phyloP scores from a whole-genome alignment of 2,113 vertebrate species.

The Tyto alba region DNA sequence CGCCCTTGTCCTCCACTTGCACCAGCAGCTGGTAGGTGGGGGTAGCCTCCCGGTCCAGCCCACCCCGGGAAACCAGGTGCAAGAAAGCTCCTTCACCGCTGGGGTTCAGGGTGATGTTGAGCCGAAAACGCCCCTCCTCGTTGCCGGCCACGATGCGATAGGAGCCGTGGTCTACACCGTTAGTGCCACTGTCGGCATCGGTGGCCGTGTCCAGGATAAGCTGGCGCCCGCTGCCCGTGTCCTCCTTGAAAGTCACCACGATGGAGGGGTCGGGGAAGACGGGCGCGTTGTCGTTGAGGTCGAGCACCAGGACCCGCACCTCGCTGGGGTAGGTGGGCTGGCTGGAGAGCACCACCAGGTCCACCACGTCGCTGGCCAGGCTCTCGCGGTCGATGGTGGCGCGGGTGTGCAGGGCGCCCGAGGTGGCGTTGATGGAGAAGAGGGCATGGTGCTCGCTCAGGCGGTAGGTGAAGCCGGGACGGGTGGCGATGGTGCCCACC shows the following conservation, averaged over 20 bases:
- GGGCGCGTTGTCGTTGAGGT: conserved; percentile 95
- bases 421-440: conserved; percentile 88
- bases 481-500: conserved; percentile 91
- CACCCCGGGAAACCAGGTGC: conserved; percentile 90
- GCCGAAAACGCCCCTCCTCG: conserved; percentile 86
- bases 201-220: conserved; percentile 96
- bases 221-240: conserved; percentile 92
- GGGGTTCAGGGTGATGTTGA: conserved; percentile 95
- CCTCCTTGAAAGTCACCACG: conserved; percentile 94
- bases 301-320: conserved; percentile 90
- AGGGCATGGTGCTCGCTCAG: conserved; percentile 94
- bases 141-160: conserved; percentile 92
- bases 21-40: conserved; percentile 89
- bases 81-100: conserved; percentile 97
- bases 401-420: conserved; percentile 87
- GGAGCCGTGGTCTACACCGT: conserved; percentile 92
- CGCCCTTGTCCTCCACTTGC: conserved; percentile 94
- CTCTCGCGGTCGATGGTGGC: conserved; percentile 91
- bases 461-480: conserved; percentile 90
- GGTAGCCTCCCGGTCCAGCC: conserved; percentile 88
- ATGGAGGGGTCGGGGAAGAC: conserved; percentile 93
- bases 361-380: conserved; percentile 87
- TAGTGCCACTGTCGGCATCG: conserved; percentile 90
- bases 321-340: conserved; percentile 96
- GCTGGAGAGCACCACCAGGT: conserved; percentile 96